Evolutionary conservation across 2,888 invertebrate genomes (phyloP), one percentile per base, ranked within the genome.

Genomic region (Bombylius major): DNA sequence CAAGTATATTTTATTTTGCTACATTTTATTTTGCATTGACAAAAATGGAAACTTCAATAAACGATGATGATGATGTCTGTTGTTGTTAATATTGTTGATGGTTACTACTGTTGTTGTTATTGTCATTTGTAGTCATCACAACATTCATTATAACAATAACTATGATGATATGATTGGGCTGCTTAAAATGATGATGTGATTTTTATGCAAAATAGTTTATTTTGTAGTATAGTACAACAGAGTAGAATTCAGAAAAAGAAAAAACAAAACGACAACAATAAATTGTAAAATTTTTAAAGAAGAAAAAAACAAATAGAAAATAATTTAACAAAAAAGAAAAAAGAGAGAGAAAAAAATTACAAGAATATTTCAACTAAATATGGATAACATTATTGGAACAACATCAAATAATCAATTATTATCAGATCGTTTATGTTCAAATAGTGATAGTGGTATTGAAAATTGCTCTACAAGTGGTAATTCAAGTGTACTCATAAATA

Each of bases 381-480:
- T 56, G 56, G 56, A 56, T 51, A 47, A 39, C 51, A 49, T 36
- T 14, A 36, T n/a, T 51, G 31, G 50, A 36, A 36, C 34, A 36
- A 36, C 34, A 36, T 5, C 34, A 36, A 42, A 8, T 11, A 42
- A 42, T 42, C 39, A 42, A 11, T 42, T 42, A 33, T 33, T 51
- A 44, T 54, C 54, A 47, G 57, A 57, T 51, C 54, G 54, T 49
- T 44, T 42, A 51, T 47, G 44, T 53, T 42, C 56, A 47, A 46
- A 32, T 34, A 44, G 36, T 47, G 57, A 57, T 54, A 57, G 54
- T 54, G 57, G 54, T 36, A 54, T 57, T 42, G 54, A 57, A 23
- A 54, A 54, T 34, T 57, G 34, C 39, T 53, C 56, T 45, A 51
- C 48, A n/a, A 57, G 54, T 51, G 54, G 45, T 47, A 57, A 54